Base-by-base conservation (phyloP, 2,888 invertebrate species). In the Phasia obesa region DNA sequence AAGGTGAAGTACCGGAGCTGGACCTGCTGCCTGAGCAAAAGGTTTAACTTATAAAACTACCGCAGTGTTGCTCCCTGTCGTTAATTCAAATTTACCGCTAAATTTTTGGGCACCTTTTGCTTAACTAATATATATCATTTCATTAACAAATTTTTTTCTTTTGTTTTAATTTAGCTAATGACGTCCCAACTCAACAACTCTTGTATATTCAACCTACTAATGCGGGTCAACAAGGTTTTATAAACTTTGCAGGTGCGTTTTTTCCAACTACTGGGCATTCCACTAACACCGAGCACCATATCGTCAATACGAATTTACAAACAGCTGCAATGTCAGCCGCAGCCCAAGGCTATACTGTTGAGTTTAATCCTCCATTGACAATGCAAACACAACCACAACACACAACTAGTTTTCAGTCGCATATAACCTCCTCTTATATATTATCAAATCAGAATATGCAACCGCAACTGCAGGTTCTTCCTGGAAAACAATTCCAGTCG, bases 191-290 rank as follows among this genome's bases (percentile, higher is more conserved):
- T 25, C 86, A 85, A 60, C 83, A 84, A 55, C 31, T 84, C 2
- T 53, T 85, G 19, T 85, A 82, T 17, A 85, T 85, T 23, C 85
- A 86, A 62, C 85, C 83, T 38, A 65, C 84, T 13, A 67, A 59
- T 9, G 42, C 84, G 17, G 67, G 60, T 57, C 85, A 85, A 27
- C 85, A 84, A 74, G 81, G 85, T 1, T 85, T 82, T 71, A 64
- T 84, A 21, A 85, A 82, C 70, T 84, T 84, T 69, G 55, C 55
- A 17, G 47, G 76, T n/a, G 57, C 79, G 11, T 70, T 69, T n/a
- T 79, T 84, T 27, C 55, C 74, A 65, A 49, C 65, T 67, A 15
- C 77, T 25, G 70, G 65, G 7, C 83, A 70, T 81, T 5, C 81
- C 64, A 21, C 69, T 78, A 64, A 77, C 71, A 47, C 42, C 53